These are phyloP conservation scores for Lucilia cuprina DNA, from an alignment of 1,140 invertebrate species.

Conservation along the genomic window DNA sequence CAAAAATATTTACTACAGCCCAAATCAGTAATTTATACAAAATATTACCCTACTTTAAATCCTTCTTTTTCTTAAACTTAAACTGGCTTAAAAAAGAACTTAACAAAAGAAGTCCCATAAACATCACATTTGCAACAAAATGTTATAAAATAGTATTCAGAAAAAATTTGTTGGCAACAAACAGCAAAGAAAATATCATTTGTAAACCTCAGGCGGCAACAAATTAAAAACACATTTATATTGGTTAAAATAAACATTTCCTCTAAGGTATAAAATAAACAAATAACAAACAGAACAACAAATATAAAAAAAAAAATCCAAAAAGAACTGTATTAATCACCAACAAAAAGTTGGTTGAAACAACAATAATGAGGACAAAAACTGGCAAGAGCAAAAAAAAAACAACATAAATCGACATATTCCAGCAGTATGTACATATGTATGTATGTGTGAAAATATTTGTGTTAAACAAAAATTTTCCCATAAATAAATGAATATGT, in stretches of 20 bases:
- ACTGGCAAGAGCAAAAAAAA: too few species aligned
- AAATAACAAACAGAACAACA: background rate
- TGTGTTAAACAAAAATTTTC: too few species aligned
- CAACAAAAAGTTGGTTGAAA: background rate
- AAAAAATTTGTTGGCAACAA: background rate
- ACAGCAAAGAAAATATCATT: constrained; percentile 43
- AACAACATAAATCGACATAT: too few species aligned
- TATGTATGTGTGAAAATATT: too few species aligned
- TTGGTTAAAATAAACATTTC: constrained; percentile 44
- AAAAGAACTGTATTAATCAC: constrained; percentile 20
- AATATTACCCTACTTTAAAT: background rate
- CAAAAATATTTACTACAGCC: too few species aligned
- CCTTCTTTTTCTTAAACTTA: background rate
- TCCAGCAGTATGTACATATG: too few species aligned
- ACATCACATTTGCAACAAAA: background rate
- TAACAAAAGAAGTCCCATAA: background rate
- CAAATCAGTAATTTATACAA: too few species aligned
- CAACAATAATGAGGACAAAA: background rate
- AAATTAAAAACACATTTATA: constrained; percentile 61
- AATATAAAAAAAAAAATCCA: background rate
- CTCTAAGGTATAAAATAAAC: constrained; percentile 19
- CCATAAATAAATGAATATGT: too few species aligned
- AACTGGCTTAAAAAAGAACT: background rate
- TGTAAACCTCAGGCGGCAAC: constrained; percentile 46
- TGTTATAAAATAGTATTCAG: background rate